Conservation (phyloP, 1,140 invertebrate species). For the Drosophila rhopaloa region DNA sequence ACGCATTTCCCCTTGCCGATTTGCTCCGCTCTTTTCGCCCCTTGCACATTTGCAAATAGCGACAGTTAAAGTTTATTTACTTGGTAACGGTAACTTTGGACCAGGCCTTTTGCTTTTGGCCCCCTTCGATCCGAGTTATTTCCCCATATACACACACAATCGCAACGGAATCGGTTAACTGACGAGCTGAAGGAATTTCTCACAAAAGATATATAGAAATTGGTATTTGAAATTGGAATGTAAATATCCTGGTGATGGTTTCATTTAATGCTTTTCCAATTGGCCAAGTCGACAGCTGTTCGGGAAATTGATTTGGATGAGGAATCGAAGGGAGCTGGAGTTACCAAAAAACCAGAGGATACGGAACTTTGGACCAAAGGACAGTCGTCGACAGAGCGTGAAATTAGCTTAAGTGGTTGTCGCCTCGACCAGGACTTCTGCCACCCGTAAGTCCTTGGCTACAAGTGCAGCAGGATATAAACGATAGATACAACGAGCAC, state of each 20-base stretch:
- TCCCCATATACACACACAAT: constrained; percentile 50
- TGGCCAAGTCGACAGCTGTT: constrained; percentile 67
- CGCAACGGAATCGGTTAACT: constrained; percentile 51
- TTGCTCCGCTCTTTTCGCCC: background rate
- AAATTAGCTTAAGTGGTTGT: constrained; percentile 80
- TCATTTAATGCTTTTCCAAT: constrained; percentile 63
- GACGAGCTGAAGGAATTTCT: constrained; percentile 9
- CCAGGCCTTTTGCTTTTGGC: constrained; percentile 4
- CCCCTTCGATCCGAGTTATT: constrained; percentile 48
- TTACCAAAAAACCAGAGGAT: background rate
- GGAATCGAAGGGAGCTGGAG: background rate
- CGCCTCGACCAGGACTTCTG: constrained; percentile 12
- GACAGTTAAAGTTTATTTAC: constrained; percentile 79
- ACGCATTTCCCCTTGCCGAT: constrained; percentile 27
- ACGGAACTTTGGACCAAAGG: constrained; percentile 4
- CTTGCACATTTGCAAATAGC: constrained; percentile 58
- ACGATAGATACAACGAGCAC: background rate
- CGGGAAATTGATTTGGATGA: constrained; percentile 51
- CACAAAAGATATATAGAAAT: background rate
- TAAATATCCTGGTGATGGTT: background rate
- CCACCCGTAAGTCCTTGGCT: constrained; percentile 17
- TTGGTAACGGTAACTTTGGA: constrained; percentile 69
- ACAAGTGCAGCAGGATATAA: constrained; percentile 41
- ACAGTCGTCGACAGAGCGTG: constrained; percentile 59
- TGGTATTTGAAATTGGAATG: background rate